Percentiles rank a stretch among this genome's conserved stretches.
phyloP scores from a whole-genome alignment of 1,140 invertebrate genomes.

The Palaemon carinicauda region DNA sequence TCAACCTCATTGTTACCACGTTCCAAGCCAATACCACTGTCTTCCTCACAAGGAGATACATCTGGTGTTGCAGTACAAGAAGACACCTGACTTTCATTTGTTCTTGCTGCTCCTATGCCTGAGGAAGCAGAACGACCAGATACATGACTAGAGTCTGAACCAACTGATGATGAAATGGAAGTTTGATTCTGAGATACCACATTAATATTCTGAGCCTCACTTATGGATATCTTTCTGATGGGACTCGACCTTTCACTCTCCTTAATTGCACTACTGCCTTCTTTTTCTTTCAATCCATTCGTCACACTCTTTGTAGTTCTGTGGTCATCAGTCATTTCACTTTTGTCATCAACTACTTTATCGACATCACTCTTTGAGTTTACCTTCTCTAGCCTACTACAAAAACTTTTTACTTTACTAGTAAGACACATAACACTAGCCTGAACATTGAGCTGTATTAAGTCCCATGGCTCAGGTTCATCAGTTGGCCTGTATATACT shows the following conservation, averaged over 20 bases:
- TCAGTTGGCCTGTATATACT: conserved; percentile 84
- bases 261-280: not conserved
- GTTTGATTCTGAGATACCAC: conserved; percentile 24
- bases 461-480: conserved; percentile 87
- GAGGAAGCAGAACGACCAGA: conserved; percentile 36
- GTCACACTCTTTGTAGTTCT: not conserved
- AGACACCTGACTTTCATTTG: conserved; percentile 40
- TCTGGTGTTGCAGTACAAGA: conserved; percentile 43
- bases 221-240: not conserved
- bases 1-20: conserved; percentile 57
- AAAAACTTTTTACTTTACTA: conserved; percentile 69
- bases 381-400: conserved; percentile 31
- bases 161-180: conserved; percentile 33
- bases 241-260: conserved; percentile 20
- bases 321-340: not conserved
- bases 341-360: not conserved
- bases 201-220: conserved; percentile 43
- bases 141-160: conserved; percentile 36
- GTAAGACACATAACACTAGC: conserved; percentile 87
- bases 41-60: conserved; percentile 57
- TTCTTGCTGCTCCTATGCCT: conserved; percentile 25
- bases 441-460: conserved; percentile 88
- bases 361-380: not conserved
- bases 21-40: conserved; percentile 60
- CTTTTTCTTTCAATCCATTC: not conserved